Base-by-base conservation (phyloP, 1,140 invertebrate species). In the Choristoneura fumiferana region DNA sequence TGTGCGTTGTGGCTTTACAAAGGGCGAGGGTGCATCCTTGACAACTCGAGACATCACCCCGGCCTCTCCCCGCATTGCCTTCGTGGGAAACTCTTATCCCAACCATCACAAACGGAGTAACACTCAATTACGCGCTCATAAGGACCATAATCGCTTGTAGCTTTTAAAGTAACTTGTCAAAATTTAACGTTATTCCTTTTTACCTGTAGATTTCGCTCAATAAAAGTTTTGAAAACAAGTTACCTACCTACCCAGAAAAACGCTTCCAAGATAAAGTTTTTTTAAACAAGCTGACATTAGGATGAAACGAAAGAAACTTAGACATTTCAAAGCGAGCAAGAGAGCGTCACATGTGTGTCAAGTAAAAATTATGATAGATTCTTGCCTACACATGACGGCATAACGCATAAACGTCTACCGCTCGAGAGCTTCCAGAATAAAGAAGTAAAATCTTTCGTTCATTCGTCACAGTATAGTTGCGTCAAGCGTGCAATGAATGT, bases 401-500 rank as follows among this genome's bases (percentile, higher is more conserved):
- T 60, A 49, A 62, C 55, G 54, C 57, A 58, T 62, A 57, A 58
- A 54, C 54, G 43, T 49, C 43, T 49, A 49, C 18, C 54, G 58
- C 8, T 57, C 54, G 49, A 61, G 62, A 56, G 56, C 43, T 54
- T 43, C 13, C 58, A 60, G 56, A 68, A 71, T 63, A 54, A 54
- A 57, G 38, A 62, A 63, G 68, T 69, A 54, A 70, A 78, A 68
- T 71, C 61, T 70, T 77, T 71, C 60, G 60, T 62, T 64, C 59
- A 68, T 73, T 76, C 75, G 74, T 73, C 69, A 72, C 70, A 60
- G 63, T 54, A 52, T 54, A 62, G 66, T 57, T 60, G 53, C 63
- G 71, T 73, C 58, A 53, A 67, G 53, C 63, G 73, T 81, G 74
- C 74, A 58, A 65, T 79, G 81, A 81, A 85, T 86, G 81, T 86